These are phyloP conservation scores for Tonatia bakeri DNA, from an alignment of 2,113 vertebrate species.

Conservation along the genomic window DNA sequence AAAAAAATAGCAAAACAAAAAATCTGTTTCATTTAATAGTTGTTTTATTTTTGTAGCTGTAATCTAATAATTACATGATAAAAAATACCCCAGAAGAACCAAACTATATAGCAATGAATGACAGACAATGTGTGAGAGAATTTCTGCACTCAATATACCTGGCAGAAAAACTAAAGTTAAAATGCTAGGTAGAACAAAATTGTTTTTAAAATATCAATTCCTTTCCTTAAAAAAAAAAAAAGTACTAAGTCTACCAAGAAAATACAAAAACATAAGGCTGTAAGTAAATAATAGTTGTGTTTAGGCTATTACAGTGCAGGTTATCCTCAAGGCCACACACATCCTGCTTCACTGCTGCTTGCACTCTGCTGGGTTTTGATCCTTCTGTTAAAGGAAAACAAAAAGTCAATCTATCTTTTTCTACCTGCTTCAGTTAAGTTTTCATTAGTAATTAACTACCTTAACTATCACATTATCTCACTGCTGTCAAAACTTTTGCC, in stretches of 20 bases:
- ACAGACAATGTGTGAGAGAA: slow-evolving; percentile 90
- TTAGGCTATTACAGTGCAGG: slow-evolving; percentile 97
- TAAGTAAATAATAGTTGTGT: slow-evolving; percentile 95
- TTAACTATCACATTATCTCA: neutral
- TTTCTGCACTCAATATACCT: slow-evolving; percentile 86
- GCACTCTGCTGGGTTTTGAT: slow-evolving; percentile 96
- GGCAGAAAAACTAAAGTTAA: slow-evolving; percentile 90
- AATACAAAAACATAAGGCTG: slow-evolving; percentile 99
- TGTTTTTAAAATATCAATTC: slow-evolving; percentile 84
- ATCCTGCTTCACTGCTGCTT: slow-evolving; percentile 96
- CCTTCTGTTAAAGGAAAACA: slow-evolving; percentile 90
- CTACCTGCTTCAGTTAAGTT: slow-evolving; percentile 23
- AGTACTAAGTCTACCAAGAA: slow-evolving; percentile 94
- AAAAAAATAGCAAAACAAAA: slow-evolving; percentile 78
- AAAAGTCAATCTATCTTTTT: slow-evolving; percentile 66
- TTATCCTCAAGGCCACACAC: slow-evolving; percentile 91
- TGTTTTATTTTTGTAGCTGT: slow-evolving; percentile 86
- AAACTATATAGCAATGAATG: slow-evolving; percentile 93
- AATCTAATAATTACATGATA: slow-evolving; percentile 91
- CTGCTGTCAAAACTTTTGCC: neutral
- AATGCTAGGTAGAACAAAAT: slow-evolving; percentile 91
- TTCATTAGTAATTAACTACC: slow-evolving; percentile 25
- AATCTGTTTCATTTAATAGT: slow-evolving; percentile 80
- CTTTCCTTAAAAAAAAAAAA: slow-evolving; percentile 89
- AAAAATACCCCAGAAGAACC: slow-evolving; percentile 93